These are phyloP conservation scores for Tachina lurida DNA, from an alignment of 2,888 invertebrate species.

Conservation along the genomic window DNA sequence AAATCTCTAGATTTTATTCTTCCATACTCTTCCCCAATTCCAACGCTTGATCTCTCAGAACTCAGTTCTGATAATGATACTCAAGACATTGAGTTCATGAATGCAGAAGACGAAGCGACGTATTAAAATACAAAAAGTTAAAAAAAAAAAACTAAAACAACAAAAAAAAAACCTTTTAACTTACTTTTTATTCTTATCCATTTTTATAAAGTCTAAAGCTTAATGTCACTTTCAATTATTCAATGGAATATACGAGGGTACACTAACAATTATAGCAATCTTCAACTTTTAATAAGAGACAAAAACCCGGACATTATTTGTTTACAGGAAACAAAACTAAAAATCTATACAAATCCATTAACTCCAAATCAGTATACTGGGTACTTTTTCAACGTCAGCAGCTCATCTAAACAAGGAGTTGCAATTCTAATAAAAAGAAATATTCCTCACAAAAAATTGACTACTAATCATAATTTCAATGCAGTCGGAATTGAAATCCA, in stretches of 20 bases:
- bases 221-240: neutral
- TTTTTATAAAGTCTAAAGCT: no score
- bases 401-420: neutral
- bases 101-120: no score
- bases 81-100: no score
- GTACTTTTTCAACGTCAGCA: conserved; percentile 22
- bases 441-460: conserved; percentile 5
- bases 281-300: conserved; percentile 24
- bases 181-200: no score
- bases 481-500: neutral
- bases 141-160: no score
- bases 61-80: no score
- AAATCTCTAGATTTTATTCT: no score
- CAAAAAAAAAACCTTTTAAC: no score
- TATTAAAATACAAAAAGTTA: no score
- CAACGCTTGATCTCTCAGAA: no score
- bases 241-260: conserved; percentile 36
- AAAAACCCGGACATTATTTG: conserved; percentile 33
- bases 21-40: no score
- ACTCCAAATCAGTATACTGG: conserved; percentile 18
- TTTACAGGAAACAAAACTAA: conserved; percentile 40
- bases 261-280: conserved; percentile 13
- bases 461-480: neutral
- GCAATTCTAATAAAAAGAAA: conserved; percentile 22
- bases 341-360: neutral